Percentiles rank a stretch among this genome's conserved stretches.
These are phyloP conservation scores for Propithecus perrieri DNA, from an alignment of 2,797 vertebrate species.

Conservation along the genomic window DNA sequence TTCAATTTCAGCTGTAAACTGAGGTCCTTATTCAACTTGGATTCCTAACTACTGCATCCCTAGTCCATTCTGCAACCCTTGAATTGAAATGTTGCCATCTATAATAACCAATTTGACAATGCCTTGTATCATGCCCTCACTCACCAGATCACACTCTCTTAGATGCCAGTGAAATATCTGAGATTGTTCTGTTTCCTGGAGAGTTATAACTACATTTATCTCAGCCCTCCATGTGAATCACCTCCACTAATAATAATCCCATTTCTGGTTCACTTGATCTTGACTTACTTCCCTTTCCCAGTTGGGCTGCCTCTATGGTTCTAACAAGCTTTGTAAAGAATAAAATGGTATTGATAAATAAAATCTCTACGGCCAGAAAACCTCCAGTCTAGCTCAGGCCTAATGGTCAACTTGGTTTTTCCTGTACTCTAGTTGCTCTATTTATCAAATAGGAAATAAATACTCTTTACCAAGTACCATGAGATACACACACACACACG, in stretches of 20 bases:
- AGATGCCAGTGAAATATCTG: neutral
- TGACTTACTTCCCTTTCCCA: neutral
- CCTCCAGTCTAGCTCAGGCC: neutral
- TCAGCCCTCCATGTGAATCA: neutral
- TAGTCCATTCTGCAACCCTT: neutral
- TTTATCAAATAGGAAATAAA: neutral
- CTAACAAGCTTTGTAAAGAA: neutral
- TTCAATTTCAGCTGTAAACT: conserved; percentile 31
- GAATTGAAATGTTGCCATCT: neutral
- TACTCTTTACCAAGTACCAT: neutral
- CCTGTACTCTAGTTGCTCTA: neutral
- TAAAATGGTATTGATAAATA: neutral
- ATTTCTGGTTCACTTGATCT: conserved; percentile 12
- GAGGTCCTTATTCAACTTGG: neutral
- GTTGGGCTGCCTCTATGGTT: neutral
- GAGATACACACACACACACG: neutral
- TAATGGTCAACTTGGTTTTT: neutral
- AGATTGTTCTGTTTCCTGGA: neutral
- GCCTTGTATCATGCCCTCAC: neutral
- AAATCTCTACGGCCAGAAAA: conserved; percentile 1
- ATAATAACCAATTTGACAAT: neutral
- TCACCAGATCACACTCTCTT: neutral
- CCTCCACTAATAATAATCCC: neutral
- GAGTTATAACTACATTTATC: neutral
- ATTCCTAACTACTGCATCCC: neutral